Conservation (phyloP, 2,797 vertebrate genomes). For the Myoxocephalus aenaeus region DNA sequence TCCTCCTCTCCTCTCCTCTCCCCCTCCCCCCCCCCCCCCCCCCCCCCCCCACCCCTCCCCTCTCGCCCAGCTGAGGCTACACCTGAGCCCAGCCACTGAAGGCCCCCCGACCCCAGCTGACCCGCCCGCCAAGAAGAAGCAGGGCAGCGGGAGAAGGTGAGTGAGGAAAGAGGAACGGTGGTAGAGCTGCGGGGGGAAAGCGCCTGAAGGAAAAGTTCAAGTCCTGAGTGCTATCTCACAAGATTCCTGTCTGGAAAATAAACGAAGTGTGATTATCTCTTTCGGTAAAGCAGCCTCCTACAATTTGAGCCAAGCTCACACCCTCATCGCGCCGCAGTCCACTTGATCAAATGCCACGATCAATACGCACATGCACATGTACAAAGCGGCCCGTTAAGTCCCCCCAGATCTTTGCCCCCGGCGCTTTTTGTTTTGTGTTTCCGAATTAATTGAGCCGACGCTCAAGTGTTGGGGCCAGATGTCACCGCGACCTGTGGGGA, state of each 20-base stretch:
- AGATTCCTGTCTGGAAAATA: constrained; percentile 35
- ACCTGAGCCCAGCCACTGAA: constrained; percentile 83
- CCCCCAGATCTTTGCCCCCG: constrained; percentile 76
- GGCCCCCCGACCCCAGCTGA: constrained; percentile 78
- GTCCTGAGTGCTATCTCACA: constrained; percentile 35
- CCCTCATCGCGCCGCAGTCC: constrained; percentile 48
- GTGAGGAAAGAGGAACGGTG: constrained; percentile 8
- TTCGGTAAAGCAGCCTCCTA: constrained; percentile 32
- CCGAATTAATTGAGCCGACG: constrained; percentile 81
- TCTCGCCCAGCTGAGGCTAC: constrained; percentile 81
- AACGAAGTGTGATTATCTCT: constrained; percentile 6
- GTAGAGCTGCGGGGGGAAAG: constrained; percentile 28
- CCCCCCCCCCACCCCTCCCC: constrained; percentile 1
- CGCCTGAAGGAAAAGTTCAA: neutral
- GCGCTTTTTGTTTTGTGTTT: constrained; percentile 83
- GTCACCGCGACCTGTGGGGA: constrained; percentile 82
- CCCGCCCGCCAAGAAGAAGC: constrained; percentile 60
- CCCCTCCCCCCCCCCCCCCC: neutral
- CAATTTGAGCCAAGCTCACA: constrained; percentile 59
- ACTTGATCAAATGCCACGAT: constrained; percentile 77
- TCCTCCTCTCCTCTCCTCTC: constrained; percentile 25
- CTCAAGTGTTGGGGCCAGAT: constrained; percentile 80
- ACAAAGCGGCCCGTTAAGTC: constrained; percentile 68
- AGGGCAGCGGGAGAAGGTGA: constrained; percentile 60
- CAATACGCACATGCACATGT: constrained; percentile 65